Evolutionary conservation across 2,888 invertebrate genomes (phyloP).

Genomic region (Oligia fasciuncula): DNA sequence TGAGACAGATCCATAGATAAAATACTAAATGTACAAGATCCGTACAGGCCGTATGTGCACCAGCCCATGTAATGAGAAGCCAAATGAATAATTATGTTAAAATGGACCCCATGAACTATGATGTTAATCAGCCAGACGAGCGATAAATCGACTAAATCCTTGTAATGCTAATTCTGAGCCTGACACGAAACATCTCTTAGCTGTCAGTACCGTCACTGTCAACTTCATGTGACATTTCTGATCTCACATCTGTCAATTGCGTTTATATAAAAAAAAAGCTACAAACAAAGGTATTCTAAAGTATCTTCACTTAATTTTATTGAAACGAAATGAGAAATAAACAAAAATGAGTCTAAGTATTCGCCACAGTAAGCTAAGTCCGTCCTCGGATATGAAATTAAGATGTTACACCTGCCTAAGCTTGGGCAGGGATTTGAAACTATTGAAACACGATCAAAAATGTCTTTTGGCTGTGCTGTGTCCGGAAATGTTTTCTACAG

Average conservation of each 20-base stretch:
- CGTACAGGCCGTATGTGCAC: neutral
- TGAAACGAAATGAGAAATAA: slow-evolving; percentile 11
- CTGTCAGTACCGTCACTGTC: neutral
- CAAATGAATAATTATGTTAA: neutral
- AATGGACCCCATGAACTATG: neutral
- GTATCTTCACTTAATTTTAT: no score
- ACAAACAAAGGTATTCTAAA: no score
- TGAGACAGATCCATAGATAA: no score
- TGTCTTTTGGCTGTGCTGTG: slow-evolving; percentile 24
- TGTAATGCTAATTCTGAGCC: neutral
- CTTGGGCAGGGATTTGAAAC: slow-evolving; percentile 21
- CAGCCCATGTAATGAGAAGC: neutral
- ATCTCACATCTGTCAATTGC: neutral
- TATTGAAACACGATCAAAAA: slow-evolving; percentile 9
- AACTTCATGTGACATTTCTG: neutral
- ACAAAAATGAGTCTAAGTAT: slow-evolving; percentile 24
- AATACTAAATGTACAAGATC: no score
- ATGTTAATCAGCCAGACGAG: neutral
- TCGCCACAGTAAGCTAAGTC: neutral
- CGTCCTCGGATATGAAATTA: slow-evolving; percentile 7
- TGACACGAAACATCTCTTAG: neutral
- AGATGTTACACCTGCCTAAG: slow-evolving; percentile 34
- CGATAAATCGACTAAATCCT: slow-evolving; percentile 6
- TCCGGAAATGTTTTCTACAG: slow-evolving; percentile 23
- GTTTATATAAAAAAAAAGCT: neutral